Percentiles rank a stretch among this genome's conserved stretches.
Conservation (phyloP, 2,888 invertebrate genomes). For the Nezara viridula region DNA sequence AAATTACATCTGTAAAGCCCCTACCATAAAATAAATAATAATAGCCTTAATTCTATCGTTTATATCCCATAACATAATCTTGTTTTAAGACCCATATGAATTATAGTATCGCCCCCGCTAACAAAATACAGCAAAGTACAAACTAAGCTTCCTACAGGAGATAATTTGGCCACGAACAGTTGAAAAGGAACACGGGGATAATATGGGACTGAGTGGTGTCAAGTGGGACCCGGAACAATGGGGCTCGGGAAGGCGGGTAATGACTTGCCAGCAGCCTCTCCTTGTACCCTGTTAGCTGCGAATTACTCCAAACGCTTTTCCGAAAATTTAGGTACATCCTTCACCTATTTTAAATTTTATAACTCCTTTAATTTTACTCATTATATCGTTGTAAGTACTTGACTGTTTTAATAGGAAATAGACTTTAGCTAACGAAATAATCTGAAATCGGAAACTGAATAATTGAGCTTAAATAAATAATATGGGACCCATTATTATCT, state of each 20-base stretch:
- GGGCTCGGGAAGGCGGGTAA: background rate
- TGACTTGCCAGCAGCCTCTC: background rate
- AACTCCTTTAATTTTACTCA: background rate
- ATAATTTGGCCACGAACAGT: conserved; percentile 16
- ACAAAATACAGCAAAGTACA: conserved; percentile 3
- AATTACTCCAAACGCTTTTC: background rate
- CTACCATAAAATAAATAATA: too few relatives aligned
- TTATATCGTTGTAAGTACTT: background rate
- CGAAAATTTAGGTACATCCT: background rate
- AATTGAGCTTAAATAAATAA: too few relatives aligned
- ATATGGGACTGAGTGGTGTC: conserved; percentile 33
- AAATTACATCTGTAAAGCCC: too few relatives aligned
- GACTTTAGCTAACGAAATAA: too few relatives aligned
- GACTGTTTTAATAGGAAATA: background rate
- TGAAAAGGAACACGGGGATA: conserved; percentile 19
- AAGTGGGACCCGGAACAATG: background rate
- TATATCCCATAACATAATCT: background rate
- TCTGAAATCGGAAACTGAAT: too few relatives aligned
- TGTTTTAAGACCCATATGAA: background rate
- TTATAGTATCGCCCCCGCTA: background rate
- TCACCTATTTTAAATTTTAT: background rate
- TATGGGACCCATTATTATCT: too few relatives aligned
- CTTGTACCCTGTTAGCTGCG: background rate
- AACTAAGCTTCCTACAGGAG: background rate
- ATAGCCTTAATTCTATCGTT: too few relatives aligned